Conservation (phyloP, 2,888 invertebrate genomes). For the Xestia c-nigrum region DNA sequence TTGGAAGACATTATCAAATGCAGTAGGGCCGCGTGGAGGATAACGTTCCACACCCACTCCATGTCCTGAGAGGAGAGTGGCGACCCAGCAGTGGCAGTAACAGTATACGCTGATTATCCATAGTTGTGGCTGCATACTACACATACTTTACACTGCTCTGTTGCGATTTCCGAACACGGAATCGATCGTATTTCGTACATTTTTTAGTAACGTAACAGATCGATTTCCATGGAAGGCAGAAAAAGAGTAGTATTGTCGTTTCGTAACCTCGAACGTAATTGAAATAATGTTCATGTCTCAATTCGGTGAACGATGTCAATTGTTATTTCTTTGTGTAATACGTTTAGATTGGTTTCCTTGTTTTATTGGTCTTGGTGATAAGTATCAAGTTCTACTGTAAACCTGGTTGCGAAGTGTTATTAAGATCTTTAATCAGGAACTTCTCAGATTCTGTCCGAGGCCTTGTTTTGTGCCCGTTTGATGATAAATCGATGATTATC, state of each 20-base stretch:
- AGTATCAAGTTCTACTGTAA: not conserved
- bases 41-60: not conserved
- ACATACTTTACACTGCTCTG: not conserved
- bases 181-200: slow-evolving; percentile 19
- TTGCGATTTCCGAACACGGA: slow-evolving; percentile 18
- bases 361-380: not conserved
- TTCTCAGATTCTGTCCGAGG: not conserved
- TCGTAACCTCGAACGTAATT: slow-evolving; percentile 56
- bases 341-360: not conserved
- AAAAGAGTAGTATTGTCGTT: slow-evolving; percentile 32
- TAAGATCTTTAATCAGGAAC: no score
- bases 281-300: slow-evolving; percentile 49
- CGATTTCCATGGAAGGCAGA: slow-evolving; percentile 44
- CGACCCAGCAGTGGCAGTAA: not conserved
- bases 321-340: slow-evolving; percentile 32
- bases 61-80: not conserved
- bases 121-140: not conserved
- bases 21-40: not conserved
- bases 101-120: not conserved
- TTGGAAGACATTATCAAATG: not conserved
- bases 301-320: slow-evolving; percentile 44
- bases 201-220: slow-evolving; percentile 51
- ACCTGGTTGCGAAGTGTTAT: not conserved
- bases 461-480: not conserved
- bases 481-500: not conserved